Conservation (phyloP, 2,113 vertebrate species). For the Podilymbus podiceps region DNA sequence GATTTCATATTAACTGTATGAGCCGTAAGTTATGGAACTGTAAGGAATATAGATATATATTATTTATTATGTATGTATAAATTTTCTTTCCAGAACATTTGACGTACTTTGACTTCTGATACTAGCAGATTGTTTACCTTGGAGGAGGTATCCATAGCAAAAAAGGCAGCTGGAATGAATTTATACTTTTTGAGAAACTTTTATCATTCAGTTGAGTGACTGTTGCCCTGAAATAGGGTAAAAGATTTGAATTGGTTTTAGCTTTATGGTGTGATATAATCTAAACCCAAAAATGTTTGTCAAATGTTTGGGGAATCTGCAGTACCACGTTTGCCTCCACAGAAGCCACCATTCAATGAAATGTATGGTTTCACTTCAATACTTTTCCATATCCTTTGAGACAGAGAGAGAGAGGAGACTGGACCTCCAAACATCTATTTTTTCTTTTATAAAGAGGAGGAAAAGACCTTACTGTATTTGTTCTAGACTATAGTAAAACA, state of each 20-base stretch:
- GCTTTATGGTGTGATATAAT: background rate
- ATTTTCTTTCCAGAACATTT: background rate
- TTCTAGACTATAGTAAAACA: background rate
- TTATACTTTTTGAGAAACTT: background rate
- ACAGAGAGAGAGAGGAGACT: background rate
- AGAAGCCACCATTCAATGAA: background rate
- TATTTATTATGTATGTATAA: background rate
- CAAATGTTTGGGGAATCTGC: background rate
- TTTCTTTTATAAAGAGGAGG: background rate
- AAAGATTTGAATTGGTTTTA: background rate
- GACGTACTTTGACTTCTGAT: background rate
- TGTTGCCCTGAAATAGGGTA: background rate
- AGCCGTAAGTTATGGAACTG: background rate
- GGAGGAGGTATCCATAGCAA: background rate
- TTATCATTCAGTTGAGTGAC: background rate
- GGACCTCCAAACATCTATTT: background rate
- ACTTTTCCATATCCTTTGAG: background rate
- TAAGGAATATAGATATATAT: background rate
- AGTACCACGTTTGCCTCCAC: background rate
- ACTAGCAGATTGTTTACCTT: background rate
- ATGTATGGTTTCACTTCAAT: background rate
- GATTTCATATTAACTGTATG: background rate
- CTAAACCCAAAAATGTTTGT: background rate
- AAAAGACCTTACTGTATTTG: background rate
- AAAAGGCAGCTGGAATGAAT: background rate